These are phyloP conservation scores for Brachionus rotundiformis DNA, from an alignment of 1,140 invertebrate genomes.

Conservation along the genomic window DNA sequence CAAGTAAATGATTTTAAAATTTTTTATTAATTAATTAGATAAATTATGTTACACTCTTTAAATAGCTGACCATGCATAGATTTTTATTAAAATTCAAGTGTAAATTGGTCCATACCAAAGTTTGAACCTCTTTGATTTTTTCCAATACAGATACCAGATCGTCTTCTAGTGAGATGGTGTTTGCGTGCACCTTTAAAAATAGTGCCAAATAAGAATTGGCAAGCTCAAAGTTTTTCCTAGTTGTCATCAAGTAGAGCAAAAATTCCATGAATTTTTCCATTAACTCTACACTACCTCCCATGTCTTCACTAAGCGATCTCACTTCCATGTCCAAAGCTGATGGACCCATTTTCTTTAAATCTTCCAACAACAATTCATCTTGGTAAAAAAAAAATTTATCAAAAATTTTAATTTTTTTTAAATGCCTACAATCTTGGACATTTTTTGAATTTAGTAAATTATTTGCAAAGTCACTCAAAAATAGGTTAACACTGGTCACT, in stretches of 20 bases:
- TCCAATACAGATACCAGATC: slow-evolving; percentile 68
- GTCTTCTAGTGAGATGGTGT: slow-evolving; percentile 68
- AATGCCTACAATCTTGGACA: neutral
- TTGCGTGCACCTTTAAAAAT: slow-evolving; percentile 82
- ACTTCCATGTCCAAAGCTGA: slow-evolving; percentile 87
- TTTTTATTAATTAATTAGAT: neutral
- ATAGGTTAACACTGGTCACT: neutral
- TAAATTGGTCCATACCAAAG: slow-evolving; percentile 71
- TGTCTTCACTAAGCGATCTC: slow-evolving; percentile 73
- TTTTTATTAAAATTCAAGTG: slow-evolving; percentile 75
- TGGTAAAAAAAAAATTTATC: slow-evolving; percentile 19
- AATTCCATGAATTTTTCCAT: slow-evolving; percentile 80
- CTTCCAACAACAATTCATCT: slow-evolving; percentile 68
- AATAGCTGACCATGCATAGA: slow-evolving; percentile 70
- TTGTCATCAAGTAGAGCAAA: slow-evolving; percentile 73
- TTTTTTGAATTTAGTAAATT: slow-evolving; percentile 20
- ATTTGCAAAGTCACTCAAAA: slow-evolving; percentile 7
- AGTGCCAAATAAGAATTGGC: slow-evolving; percentile 84
- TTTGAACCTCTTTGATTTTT: slow-evolving; percentile 69
- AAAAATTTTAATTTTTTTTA: neutral
- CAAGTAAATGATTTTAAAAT: too few species aligned
- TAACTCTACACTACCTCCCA: slow-evolving; percentile 71
- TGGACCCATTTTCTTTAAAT: slow-evolving; percentile 79
- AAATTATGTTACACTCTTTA: slow-evolving; percentile 59
- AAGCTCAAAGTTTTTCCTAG: slow-evolving; percentile 84